A percentile compares a stretch with the other conserved stretches of the same genome.
Conservation (phyloP, 2,888 invertebrate genomes). For the Lycaena phlaeas region DNA sequence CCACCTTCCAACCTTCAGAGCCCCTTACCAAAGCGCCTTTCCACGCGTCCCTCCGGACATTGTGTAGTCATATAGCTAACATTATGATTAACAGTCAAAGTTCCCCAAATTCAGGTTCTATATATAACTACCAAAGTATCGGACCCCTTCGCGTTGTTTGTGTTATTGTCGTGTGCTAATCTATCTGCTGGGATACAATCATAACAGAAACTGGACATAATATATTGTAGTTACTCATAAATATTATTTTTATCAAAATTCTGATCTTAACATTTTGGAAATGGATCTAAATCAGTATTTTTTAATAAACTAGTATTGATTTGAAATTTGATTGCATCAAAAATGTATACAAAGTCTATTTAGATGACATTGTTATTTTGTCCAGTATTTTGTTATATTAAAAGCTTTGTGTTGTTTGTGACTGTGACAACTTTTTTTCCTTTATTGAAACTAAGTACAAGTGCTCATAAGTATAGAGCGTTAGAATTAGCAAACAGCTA, state of each 20-base stretch:
- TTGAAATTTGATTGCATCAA: neutral
- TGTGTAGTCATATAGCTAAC: constrained; percentile 27
- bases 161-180: neutral
- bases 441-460: constrained; percentile 4
- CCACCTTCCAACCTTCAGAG: constrained; percentile 9
- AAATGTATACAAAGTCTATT: neutral
- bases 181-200: neutral
- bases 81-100: neutral
- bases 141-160: constrained; percentile 1
- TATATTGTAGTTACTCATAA: too few species aligned
- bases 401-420: neutral
- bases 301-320: too few species aligned
- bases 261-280: neutral
- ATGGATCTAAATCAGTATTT: neutral
- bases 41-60: constrained; percentile 15
- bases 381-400: constrained; percentile 1
- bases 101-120: neutral
- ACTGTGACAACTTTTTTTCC: neutral
- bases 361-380: neutral
- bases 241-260: too few species aligned
- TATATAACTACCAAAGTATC: constrained; percentile 12
- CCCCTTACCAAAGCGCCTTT: constrained; percentile 17
- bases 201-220: neutral
- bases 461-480: constrained; percentile 1
- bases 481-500: neutral